Evolutionary conservation across 2,888 invertebrate species (phyloP), one percentile per base, ranked within the genome.

Genomic region (Plagodis pulveraria): DNA sequence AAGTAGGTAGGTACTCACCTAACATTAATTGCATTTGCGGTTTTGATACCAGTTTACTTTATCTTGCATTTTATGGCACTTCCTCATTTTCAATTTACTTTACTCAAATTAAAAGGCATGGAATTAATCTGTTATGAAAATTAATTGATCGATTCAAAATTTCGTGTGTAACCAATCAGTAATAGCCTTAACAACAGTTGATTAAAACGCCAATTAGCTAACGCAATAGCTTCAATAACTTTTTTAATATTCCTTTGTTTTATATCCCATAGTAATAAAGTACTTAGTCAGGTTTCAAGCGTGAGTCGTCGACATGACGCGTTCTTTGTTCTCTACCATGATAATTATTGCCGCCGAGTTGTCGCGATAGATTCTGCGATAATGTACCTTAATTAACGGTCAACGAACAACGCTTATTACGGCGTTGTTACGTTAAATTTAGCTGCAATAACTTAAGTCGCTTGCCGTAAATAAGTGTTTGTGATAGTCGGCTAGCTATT

Each of bases 401-500:
- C 80, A 83, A 78, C 77, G 78, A 76, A 70, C 81, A 81, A 74
- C 76, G 73, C 80, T 81, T 83, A 85, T 84, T 87, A 81, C 77
- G 67, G 74, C 74, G 78, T 78, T 83, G 80, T 80, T 76, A 77
- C 76, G 77, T 81, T 74, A 78, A 78, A 79, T 82, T 76, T 77
- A 79, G 74, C 76, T 71, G 82, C 82, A 83, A 84, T 85, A 86
- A 85, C 78, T 84, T 81, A 62, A 69, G 71, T 72, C 67, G 62
- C 70, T 71, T 76, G 80, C 79, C 76, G 83, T 87, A 86, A 87
- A 86, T 86, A 86, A 84, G 78, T 76, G 82, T 83, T 86, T 84
- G 83, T 84, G 87, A 86, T 84, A 80, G 83, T 83, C 77, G 80
- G 76, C 81, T 83, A 83, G 83, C 80, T 84, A 88, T 87, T 86